phyloP scores from a whole-genome alignment of 2,797 vertebrate species.

The Manis pentadactyla region DNA sequence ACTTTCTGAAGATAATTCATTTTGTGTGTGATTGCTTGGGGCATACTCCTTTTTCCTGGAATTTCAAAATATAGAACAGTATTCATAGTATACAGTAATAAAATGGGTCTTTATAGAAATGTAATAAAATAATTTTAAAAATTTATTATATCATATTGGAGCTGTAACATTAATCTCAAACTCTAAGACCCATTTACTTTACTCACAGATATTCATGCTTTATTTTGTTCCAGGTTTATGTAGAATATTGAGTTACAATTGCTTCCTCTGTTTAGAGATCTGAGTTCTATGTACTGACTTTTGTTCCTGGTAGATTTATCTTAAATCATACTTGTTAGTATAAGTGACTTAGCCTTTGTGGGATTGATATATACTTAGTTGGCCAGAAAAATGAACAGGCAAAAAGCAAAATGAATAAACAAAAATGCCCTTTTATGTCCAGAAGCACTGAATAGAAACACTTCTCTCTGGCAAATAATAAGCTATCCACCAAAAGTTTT shows the following conservation, averaged over 20 bases:
- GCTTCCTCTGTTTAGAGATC: background rate
- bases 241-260: background rate
- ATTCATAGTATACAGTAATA: background rate
- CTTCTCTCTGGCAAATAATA: background rate
- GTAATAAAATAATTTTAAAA: background rate
- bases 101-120: background rate
- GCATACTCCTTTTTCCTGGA: background rate
- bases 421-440: background rate
- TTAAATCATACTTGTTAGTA: background rate
- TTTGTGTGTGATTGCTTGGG: background rate
- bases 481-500: background rate
- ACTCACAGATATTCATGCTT: background rate
- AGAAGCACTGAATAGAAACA: background rate
- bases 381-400: background rate
- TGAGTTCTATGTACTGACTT: background rate
- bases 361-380: background rate
- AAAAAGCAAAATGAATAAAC: background rate
- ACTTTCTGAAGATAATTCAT: constrained; percentile 9
- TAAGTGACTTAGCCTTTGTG: background rate
- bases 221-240: background rate
- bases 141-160: background rate
- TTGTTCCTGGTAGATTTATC: background rate
- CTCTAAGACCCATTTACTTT: background rate
- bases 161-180: background rate
- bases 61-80: background rate